Evolutionary conservation across 2,888 invertebrate genomes (phyloP), one percentile per base, ranked within the genome.

Genomic region (Netelia inedita): DNA sequence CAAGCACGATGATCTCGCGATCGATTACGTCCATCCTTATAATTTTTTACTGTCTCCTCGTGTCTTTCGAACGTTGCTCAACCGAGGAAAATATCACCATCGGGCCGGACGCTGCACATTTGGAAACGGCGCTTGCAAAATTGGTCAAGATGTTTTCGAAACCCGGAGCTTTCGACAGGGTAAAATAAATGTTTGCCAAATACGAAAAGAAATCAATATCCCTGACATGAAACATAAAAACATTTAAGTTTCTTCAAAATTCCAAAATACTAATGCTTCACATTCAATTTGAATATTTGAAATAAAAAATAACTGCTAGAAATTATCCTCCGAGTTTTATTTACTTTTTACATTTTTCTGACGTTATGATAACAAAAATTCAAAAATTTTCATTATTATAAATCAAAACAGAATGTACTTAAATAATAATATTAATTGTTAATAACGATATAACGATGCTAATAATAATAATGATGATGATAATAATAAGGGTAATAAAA

Each of bases 121-220:
- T 87, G 55, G 92, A 93, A 75, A 92, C 89, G 43, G 90, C 92
- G 1, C 90, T 94, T 23, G 92, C 93, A 28, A 94, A 94, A 87
- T 88, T 94, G 74, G 94, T 94, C 59, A 92, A 91, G 85, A 89
- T 93, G 83, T 93, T 94, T 74, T 93, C 94, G 21, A 92, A 92
- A 80, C 94, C 94, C 10, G 94, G 94, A 28, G 94, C 94, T 41
- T 94, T 94, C 82, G 93, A 92, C 81, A 92, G 91, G 90, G 94
- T 94, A 86, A 89, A 61, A 1, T 41, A 43, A 35, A 28, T 46
- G 23, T 35, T 23, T 19, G 1, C 3, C 8, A 59, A 23, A 35
- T n/a, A 11, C 6, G 88, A 66, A 43, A 63, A 43, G 9, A 50
- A 10, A 35, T 46, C 23, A 10, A 14, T 43, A 63, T 41, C 35